Percentiles rank a stretch among this genome's conserved stretches.
phyloP scores from a whole-genome alignment of 1,140 invertebrate species.

The Scaptomyza pallida region DNA sequence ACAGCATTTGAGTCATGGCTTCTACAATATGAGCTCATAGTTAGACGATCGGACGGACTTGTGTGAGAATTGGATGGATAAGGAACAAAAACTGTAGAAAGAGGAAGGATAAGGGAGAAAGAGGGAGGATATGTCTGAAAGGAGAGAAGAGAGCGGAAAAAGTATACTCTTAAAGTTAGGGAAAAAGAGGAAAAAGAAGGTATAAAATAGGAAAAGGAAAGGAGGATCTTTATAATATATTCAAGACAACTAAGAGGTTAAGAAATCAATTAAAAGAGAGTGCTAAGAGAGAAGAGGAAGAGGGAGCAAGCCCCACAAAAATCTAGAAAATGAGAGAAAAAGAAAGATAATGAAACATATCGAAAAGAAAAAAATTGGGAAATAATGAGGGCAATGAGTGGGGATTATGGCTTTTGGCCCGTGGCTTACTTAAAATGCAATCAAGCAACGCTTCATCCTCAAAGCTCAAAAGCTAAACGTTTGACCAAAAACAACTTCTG shows the following conservation, averaged over 20 bases:
- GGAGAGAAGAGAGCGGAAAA: too few relatives aligned
- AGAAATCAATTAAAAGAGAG: too few relatives aligned
- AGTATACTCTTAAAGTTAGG: too few relatives aligned
- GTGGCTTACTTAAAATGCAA: slow-evolving; percentile 38
- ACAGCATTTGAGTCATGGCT: slow-evolving; percentile 53
- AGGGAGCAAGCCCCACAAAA: too few relatives aligned
- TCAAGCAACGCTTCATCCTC: slow-evolving; percentile 32
- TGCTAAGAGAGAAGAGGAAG: too few relatives aligned
- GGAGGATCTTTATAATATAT: too few relatives aligned
- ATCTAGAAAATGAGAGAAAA: too few relatives aligned
- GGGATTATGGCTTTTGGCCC: background rate
- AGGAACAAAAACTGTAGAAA: background rate
- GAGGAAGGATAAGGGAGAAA: background rate
- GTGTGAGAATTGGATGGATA: too few relatives aligned
- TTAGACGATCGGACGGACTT: background rate
- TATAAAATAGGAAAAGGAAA: too few relatives aligned
- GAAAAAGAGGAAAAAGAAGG: background rate
- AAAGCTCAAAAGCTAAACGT: slow-evolving; percentile 46
- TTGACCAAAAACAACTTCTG: slow-evolving; percentile 21
- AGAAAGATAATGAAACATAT: background rate
- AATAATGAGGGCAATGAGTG: too few relatives aligned
- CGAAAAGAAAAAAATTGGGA: too few relatives aligned
- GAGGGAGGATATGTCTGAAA: background rate
- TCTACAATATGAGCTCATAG: slow-evolving; percentile 38
- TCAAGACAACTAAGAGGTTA: too few relatives aligned